Percentiles rank a stretch among this genome's conserved stretches.
phyloP scores from a whole-genome alignment of 2,113 vertebrate genomes.

The Spea bombifrons region DNA sequence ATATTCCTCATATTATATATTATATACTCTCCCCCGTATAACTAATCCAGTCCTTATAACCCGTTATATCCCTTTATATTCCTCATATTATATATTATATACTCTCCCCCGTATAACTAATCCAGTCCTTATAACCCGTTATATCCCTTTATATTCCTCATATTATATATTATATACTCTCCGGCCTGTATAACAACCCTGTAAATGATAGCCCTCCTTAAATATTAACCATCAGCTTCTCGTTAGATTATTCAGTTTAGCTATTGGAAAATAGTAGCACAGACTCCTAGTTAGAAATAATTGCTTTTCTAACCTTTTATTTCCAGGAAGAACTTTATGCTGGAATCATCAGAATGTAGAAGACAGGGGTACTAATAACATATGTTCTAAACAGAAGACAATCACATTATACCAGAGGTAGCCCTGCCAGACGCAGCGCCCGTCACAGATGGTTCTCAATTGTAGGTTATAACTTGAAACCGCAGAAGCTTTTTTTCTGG shows the following conservation, averaged over 20 bases:
- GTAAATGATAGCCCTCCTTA: too few species aligned
- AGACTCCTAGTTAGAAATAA: background rate
- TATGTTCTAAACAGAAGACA: constrained; percentile 21
- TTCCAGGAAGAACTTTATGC: background rate
- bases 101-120: too few species aligned
- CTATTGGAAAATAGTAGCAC: background rate
- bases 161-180: too few species aligned
- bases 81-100: too few species aligned
- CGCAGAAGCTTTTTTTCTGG: background rate
- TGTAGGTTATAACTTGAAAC: constrained; percentile 21
- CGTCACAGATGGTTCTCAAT: constrained; percentile 22
- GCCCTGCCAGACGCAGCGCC: constrained; percentile 12
- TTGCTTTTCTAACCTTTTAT: background rate
- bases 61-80: too few species aligned
- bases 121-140: too few species aligned
- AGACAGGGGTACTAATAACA: background rate
- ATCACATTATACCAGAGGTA: constrained; percentile 5
- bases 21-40: too few species aligned
- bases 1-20: too few species aligned
- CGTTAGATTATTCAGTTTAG: constrained; percentile 1
- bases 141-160: too few species aligned
- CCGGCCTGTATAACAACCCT: too few species aligned
- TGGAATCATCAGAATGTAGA: background rate
- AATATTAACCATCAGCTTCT: background rate
- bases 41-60: too few species aligned